A percentile compares a stretch with the other conserved stretches of the same genome.
phyloP scores from a whole-genome alignment of 92 coral and sea anemone species.

The Virgularia gustaviana region DNA sequence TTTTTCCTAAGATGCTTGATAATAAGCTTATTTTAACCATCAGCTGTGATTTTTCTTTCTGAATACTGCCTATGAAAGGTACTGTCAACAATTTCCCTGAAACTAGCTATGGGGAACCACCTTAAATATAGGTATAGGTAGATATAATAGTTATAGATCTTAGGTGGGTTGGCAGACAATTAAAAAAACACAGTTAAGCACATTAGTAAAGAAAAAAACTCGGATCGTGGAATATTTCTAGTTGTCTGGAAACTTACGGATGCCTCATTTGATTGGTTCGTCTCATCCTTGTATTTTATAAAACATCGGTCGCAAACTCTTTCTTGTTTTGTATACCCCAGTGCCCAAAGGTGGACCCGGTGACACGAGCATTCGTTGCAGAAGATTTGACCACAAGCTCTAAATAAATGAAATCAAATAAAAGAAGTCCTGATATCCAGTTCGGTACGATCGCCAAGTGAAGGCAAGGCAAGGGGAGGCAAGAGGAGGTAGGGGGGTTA shows the following conservation, averaged over 20 bases:
- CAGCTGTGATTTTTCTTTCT: too few relatives aligned
- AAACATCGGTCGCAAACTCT: conserved; percentile 89
- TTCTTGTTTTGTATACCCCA: conserved; percentile 84
- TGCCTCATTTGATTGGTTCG: not conserved
- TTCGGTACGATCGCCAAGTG: too few relatives aligned
- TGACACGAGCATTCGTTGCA: conserved; percentile 92
- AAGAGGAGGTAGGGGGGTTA: too few relatives aligned
- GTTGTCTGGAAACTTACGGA: not conserved
- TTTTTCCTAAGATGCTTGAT: too few relatives aligned
- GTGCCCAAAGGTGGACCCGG: conserved; percentile 64
- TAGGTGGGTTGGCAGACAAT: too few relatives aligned
- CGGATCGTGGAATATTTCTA: not conserved
- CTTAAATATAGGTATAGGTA: too few relatives aligned
- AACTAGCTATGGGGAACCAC: not conserved
- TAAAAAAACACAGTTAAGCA: not conserved
- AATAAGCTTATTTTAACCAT: too few relatives aligned
- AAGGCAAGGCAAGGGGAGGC: too few relatives aligned
- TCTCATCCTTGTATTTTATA: conserved; percentile 6
- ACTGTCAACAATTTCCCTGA: not conserved
- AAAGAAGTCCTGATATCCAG: not conserved
- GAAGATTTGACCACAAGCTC: conserved; percentile 98
- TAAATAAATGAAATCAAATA: conserved; percentile 3
- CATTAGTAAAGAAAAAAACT: not conserved
- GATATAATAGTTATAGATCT: too few relatives aligned
- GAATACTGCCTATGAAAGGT: too few relatives aligned